These are phyloP conservation scores for Maconellicoccus hirsutus DNA, from an alignment of 1,140 invertebrate species.

Conservation along the genomic window DNA sequence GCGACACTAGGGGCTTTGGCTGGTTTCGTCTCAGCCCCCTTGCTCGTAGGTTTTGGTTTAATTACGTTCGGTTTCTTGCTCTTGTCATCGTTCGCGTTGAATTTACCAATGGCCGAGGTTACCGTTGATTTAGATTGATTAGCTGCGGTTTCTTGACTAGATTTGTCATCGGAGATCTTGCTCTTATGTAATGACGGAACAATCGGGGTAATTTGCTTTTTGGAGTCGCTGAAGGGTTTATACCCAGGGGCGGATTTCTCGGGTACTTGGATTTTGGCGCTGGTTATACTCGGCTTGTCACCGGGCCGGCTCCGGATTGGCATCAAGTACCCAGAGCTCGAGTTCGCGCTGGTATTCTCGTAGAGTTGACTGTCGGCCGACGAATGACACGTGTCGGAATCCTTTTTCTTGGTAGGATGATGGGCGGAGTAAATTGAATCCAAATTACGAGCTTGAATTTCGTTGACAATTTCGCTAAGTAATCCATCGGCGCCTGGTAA, in stretches of 20 bases:
- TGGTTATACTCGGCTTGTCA: background rate
- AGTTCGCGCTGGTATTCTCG: slow-evolving; percentile 45
- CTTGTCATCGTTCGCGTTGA: background rate
- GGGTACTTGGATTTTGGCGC: slow-evolving; percentile 12
- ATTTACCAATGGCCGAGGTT: background rate
- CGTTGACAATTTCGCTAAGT: slow-evolving; percentile 69
- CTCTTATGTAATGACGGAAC: slow-evolving; percentile 31
- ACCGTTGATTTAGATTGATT: background rate
- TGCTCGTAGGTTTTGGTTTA: slow-evolving; percentile 6
- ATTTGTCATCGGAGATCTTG: slow-evolving; percentile 23
- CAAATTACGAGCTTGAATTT: slow-evolving; percentile 70
- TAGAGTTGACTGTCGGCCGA: slow-evolving; percentile 37
- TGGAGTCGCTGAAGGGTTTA: slow-evolving; percentile 33
- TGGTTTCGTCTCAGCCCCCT: slow-evolving; percentile 31
- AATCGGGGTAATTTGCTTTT: slow-evolving; percentile 29
- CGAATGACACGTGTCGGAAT: slow-evolving; percentile 33
- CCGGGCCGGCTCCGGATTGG: slow-evolving; percentile 48
- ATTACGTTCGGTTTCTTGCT: background rate
- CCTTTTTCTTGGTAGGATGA: slow-evolving; percentile 43
- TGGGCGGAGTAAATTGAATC: slow-evolving; percentile 69
- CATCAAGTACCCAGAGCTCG: slow-evolving; percentile 56
- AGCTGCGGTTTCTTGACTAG: background rate
- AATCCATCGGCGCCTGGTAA: slow-evolving; percentile 38
- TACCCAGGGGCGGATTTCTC: slow-evolving; percentile 26
- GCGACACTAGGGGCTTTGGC: slow-evolving; percentile 52